Conservation (phyloP, 2,888 invertebrate genomes). For the Bombylius discolor region DNA sequence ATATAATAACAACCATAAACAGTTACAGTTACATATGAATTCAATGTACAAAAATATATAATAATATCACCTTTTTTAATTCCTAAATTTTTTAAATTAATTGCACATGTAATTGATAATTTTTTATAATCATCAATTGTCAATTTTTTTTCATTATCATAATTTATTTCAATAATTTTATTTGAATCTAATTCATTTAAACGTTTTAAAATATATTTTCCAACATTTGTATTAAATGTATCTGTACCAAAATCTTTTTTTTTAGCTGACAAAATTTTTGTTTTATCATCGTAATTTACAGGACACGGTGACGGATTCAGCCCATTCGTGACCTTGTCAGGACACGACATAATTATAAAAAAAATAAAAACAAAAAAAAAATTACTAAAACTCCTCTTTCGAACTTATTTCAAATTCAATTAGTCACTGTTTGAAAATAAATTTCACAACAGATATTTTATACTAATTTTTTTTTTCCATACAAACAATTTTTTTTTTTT, state of each 20-base stretch:
- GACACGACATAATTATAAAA: not conserved
- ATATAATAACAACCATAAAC: conserved; percentile 1
- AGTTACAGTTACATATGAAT: not conserved
- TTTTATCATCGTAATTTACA: not conserved
- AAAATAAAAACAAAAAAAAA: too few species aligned
- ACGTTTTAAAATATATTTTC: not conserved
- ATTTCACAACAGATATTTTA: too few species aligned
- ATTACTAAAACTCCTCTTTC: too few species aligned
- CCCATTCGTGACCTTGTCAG: too few species aligned
- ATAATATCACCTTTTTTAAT: conserved; percentile 1
- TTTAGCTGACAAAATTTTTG: not conserved
- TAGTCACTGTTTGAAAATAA: too few species aligned
- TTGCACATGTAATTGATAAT: not conserved
- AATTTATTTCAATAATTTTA: conserved; percentile 1
- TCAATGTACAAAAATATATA: not conserved
- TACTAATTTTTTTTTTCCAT: too few species aligned
- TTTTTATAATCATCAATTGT: not conserved
- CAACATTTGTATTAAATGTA: not conserved
- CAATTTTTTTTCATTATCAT: not conserved
- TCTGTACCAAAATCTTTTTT: not conserved
- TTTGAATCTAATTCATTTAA: not conserved
- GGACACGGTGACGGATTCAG: too few species aligned
- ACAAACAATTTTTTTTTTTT: too few species aligned
- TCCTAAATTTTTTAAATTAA: not conserved
- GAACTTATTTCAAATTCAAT: too few species aligned